Evolutionary conservation across 1,140 invertebrate genomes (phyloP).

Genomic region (Panagrolaimus sp.): DNA sequence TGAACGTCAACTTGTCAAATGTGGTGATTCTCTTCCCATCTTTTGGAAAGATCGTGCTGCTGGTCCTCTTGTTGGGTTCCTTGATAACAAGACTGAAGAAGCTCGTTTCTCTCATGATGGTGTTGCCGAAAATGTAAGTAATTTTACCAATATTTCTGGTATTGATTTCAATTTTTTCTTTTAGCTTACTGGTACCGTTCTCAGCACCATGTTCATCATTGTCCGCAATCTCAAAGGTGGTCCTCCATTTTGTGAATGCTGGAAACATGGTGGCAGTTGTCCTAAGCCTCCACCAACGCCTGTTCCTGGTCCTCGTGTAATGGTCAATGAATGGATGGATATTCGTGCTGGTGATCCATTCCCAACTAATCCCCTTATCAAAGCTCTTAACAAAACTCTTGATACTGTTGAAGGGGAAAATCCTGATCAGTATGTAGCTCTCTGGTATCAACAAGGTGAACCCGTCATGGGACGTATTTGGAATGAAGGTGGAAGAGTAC

Average conservation of each 20-base stretch:
- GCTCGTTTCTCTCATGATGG: constrained; percentile 37
- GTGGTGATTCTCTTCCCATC: constrained; percentile 41
- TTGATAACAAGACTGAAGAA: constrained; percentile 45
- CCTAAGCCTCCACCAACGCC: constrained; percentile 26
- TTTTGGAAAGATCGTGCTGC: constrained; percentile 31
- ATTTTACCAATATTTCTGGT: constrained; percentile 10
- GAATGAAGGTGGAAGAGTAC: constrained; percentile 43
- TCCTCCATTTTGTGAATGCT: constrained; percentile 36
- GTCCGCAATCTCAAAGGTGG: constrained; percentile 26
- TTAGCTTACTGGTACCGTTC: constrained; percentile 27
- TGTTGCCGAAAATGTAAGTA: constrained; percentile 21
- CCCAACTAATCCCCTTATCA: constrained; percentile 26
- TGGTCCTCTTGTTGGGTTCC: constrained; percentile 30
- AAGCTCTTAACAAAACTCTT: constrained; percentile 36
- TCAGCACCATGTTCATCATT: constrained; percentile 28
- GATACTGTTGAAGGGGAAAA: constrained; percentile 37
- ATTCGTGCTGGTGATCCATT: constrained; percentile 42
- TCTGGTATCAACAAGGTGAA: constrained; percentile 49
- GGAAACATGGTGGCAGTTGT: constrained; percentile 19
- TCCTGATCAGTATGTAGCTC: constrained; percentile 48
- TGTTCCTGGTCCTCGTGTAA: constrained; percentile 33
- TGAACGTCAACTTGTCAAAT: constrained; percentile 22
- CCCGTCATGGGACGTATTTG: constrained; percentile 51
- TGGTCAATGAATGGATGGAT: constrained; percentile 49
- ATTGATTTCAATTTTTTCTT: neutral